Evolutionary conservation across 2,888 invertebrate species (phyloP), one percentile per base, ranked within the genome.

Genomic region (Exephanes ischioxanthus): DNA sequence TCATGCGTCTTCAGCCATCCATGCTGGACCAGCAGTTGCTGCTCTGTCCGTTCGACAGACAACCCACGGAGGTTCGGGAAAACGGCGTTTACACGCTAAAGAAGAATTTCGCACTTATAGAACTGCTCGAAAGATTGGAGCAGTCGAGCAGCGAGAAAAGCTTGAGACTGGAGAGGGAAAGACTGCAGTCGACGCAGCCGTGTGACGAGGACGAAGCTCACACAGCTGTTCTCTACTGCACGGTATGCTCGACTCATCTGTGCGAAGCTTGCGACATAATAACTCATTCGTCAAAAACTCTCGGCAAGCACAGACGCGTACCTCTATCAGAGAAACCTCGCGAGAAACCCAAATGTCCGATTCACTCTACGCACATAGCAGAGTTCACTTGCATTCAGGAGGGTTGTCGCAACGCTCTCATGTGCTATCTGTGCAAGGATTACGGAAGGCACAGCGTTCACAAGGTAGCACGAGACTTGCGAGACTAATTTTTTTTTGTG

Each of bases 371-470:
- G 75, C 95, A 95, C 87, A 92, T 94, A 11, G 95, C 95, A 1
- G 95, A 95, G 89, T 95, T 95, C 90, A 95, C 95, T 6, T 95
- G 95, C 85, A 92, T 95, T 66, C 95, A 95, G 88, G 95, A 95
- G 33, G 94, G 94, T 33, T 95, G 95, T 89, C 94, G 94, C 84
- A 93, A 93, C 55, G 95, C 95, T n/a, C 91, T 95, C 41, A 95
- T 95, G 95, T 95, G 95, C 87, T 95, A 95, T 90, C 94, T 95
- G 41, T 95, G 95, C 90, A 95, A 95, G 89, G 95, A 95, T 89
- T 95, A 95, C 88, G 95, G 95, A 1, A 91, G 95, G 51, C 95
- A 95, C 89, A 94, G 95, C 87, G 94, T 94, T 80, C 95, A 95
- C 88, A 94, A 95, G 94, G 95, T 95, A 91, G 76, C n/a, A 1